phyloP scores from a whole-genome alignment of 2,888 invertebrate genomes.

The Lymantria dispar region DNA sequence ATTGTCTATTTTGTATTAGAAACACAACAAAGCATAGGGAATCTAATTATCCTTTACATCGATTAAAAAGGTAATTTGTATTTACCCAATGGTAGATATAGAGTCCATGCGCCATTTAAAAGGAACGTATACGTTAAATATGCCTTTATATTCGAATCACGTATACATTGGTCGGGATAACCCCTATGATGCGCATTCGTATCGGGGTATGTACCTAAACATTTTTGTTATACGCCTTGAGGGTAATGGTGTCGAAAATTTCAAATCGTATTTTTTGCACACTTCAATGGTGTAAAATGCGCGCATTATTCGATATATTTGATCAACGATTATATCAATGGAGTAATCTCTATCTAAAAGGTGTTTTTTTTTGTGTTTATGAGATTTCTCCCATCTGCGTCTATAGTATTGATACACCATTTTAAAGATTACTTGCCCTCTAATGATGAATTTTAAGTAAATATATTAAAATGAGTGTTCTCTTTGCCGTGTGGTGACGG shows the following conservation, averaged over 20 bases:
- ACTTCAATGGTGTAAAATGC: conserved; percentile 31
- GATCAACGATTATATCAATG: conserved; percentile 15
- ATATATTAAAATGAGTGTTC: too few relatives aligned
- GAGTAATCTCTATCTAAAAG: not conserved
- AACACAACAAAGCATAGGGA: too few relatives aligned
- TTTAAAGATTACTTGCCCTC: too few relatives aligned
- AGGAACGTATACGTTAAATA: conserved; percentile 35
- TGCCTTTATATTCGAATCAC: conserved; percentile 56
- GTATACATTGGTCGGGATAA: conserved; percentile 45
- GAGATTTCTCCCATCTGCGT: too few relatives aligned
- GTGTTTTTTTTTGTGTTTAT: too few relatives aligned
- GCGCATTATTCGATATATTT: conserved; percentile 18
- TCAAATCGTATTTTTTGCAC: conserved; percentile 41
- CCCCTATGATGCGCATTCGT: conserved; percentile 47
- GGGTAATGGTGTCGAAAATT: conserved; percentile 60
- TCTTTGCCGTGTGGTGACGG: too few relatives aligned
- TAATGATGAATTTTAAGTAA: too few relatives aligned
- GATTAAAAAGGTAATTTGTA: conserved; percentile 24
- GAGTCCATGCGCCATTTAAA: conserved; percentile 33
- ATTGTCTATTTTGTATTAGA: too few relatives aligned
- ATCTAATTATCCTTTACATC: conserved; percentile 12
- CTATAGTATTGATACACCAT: too few relatives aligned
- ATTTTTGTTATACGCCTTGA: conserved; percentile 38
- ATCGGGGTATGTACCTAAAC: conserved; percentile 32
- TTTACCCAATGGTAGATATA: conserved; percentile 16